Base-by-base conservation (phyloP, 2,113 vertebrate genomes). In the Callipepla squamata region DNA sequence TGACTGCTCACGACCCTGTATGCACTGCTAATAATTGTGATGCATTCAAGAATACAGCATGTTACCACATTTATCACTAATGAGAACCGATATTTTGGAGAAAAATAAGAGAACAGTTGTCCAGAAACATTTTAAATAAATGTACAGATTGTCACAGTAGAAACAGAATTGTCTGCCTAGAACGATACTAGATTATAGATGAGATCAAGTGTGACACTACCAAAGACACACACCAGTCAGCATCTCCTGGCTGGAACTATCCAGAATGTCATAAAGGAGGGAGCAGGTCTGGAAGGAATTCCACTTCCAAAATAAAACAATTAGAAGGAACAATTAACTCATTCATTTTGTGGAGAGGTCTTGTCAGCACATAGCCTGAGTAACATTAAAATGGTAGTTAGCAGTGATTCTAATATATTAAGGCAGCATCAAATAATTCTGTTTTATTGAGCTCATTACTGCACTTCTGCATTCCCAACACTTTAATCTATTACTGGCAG, bases 391-490 rank as follows among this genome's bases (percentile, higher is more conserved):
- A 85, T 74, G 36, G 48, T 67, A 48, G 44, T 67, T 89, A 67
- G 79, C 55, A 72, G 77, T 68, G 77, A 85, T 91, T 92, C 79
- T 87, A 80, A 91, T 93, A n/a, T 22, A 83, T 38, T 26, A 84
- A 85, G 17, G 6, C 69, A 74, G 65, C 28, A 50, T 25, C 75
- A 47, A 96, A 89, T 75, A 79, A 91, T 90, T 95, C 68, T 72
- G 9, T 75, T 96, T 95, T 93, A 80, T 92, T 92, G 89, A 85
- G 76, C 80, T 96, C 61, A 86, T 96, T 93, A 93, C 13, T 57
- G 86, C 67, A 42, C 53, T 67, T 32, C 74, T 87, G 89, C 26
- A 89, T 87, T 92, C 89, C 88, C 73, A 81, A 75, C 78, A 66
- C 36, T 93, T 93, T 40, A 58, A 81, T 89, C 68, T 80, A 53